These are phyloP conservation scores for Crax fasciolata DNA, from an alignment of 2,797 vertebrate species.

Conservation along the genomic window DNA sequence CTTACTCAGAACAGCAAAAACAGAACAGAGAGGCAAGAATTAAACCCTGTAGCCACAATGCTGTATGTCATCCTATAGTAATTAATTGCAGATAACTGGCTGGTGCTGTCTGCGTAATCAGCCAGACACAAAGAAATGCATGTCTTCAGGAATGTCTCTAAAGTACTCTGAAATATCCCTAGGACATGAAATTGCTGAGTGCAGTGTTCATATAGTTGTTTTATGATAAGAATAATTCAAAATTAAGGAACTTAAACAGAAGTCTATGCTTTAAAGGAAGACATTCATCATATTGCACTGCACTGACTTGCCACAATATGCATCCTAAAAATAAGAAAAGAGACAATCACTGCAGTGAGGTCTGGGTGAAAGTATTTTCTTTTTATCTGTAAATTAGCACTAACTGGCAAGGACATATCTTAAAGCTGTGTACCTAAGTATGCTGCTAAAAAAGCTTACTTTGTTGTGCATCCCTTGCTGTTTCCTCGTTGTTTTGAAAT, in stretches of 20 bases:
- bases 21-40: not conserved
- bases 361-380: not conserved
- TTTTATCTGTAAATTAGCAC: not conserved
- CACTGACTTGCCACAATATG: not conserved
- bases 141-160: not conserved
- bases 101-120: not conserved
- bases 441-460: not conserved
- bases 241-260: not conserved
- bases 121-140: not conserved
- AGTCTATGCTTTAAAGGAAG: not conserved
- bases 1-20: not conserved
- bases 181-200: not conserved
- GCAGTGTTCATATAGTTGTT: not conserved
- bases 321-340: not conserved
- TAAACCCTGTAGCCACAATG: not conserved
- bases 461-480: not conserved
- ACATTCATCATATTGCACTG: not conserved
- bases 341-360: not conserved
- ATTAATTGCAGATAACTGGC: not conserved
- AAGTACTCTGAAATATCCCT: not conserved
- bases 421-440: not conserved
- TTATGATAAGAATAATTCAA: not conserved
- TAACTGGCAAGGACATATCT: not conserved
- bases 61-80: not conserved
- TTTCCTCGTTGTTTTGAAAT: not conserved